Evolutionary conservation across 1,140 invertebrate genomes (phyloP).

Genomic region (Plutomurus gul): DNA sequence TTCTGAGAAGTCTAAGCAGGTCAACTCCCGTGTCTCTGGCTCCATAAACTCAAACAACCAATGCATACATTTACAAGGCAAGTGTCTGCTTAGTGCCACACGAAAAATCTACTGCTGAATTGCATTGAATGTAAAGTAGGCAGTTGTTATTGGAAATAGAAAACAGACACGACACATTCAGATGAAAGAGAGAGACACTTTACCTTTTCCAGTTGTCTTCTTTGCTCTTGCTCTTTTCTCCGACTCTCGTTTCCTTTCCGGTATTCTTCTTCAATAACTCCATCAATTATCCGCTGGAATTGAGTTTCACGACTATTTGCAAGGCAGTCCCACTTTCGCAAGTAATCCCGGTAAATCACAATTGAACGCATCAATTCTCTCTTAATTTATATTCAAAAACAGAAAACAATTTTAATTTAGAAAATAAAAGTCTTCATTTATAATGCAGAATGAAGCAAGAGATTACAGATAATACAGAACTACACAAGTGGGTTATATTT

Average conservation of each 20-base stretch:
- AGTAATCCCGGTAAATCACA: constrained; percentile 44
- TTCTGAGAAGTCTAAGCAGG: too few relatives aligned
- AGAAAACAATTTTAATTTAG: not conserved
- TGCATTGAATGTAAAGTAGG: too few relatives aligned
- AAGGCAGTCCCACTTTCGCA: constrained; percentile 40
- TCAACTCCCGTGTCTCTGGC: too few relatives aligned
- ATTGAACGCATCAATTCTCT: constrained; percentile 49
- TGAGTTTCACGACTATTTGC: constrained; percentile 36
- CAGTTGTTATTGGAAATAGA: too few relatives aligned
- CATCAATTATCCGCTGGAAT: constrained; percentile 44
- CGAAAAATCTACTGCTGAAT: too few relatives aligned
- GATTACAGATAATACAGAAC: not conserved
- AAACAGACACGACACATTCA: too few relatives aligned
- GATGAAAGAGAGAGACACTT: too few relatives aligned
- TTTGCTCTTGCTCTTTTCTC: constrained; percentile 35
- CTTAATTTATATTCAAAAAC: constrained; percentile 17
- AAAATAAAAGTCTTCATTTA: not conserved
- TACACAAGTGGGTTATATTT: not conserved
- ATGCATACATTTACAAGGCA: too few relatives aligned
- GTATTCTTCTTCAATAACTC: constrained; percentile 49
- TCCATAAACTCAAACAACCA: too few relatives aligned
- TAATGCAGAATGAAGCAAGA: not conserved
- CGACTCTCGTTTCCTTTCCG: constrained; percentile 39
- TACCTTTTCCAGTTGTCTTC: constrained; percentile 33
- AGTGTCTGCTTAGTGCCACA: too few relatives aligned